Evolutionary conservation across 2,888 invertebrate genomes (phyloP).

Genomic region (Megaustenia siamemsis): DNA sequence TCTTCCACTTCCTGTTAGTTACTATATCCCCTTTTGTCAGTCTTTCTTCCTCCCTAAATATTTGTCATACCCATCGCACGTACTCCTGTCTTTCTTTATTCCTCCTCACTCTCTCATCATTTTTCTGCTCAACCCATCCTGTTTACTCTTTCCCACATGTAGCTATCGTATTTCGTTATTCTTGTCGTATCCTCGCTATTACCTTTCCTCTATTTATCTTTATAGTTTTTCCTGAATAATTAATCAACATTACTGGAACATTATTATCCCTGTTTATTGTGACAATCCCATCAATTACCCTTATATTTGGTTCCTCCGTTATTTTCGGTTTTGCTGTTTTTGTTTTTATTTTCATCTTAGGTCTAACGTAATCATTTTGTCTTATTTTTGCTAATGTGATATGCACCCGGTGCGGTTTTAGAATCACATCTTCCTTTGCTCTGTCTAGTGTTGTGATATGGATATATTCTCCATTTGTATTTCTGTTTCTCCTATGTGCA

Average conservation of each 20-base stretch:
- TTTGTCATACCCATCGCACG: too few species aligned
- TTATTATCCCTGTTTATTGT: background rate
- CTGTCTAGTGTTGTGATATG: background rate
- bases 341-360: background rate
- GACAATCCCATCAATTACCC: too few species aligned
- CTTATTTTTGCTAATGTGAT: too few species aligned
- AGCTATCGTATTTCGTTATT: too few species aligned
- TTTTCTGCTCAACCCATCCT: background rate
- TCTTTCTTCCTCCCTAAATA: background rate
- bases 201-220: too few species aligned
- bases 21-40: background rate
- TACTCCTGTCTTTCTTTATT: background rate
- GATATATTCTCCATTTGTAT: background rate
- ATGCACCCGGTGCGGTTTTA: too few species aligned
- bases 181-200: too few species aligned
- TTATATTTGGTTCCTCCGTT: too few species aligned
- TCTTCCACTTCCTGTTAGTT: background rate
- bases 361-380: background rate
- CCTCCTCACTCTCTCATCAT: background rate
- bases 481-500: too few species aligned
- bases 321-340: background rate
- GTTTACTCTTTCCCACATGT: too few species aligned
- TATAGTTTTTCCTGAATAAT: too few species aligned
- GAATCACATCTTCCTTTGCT: too few species aligned
- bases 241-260: background rate